Evolutionary conservation across 1,140 invertebrate species (phyloP).

Genomic region (Nasonia longicornis): DNA sequence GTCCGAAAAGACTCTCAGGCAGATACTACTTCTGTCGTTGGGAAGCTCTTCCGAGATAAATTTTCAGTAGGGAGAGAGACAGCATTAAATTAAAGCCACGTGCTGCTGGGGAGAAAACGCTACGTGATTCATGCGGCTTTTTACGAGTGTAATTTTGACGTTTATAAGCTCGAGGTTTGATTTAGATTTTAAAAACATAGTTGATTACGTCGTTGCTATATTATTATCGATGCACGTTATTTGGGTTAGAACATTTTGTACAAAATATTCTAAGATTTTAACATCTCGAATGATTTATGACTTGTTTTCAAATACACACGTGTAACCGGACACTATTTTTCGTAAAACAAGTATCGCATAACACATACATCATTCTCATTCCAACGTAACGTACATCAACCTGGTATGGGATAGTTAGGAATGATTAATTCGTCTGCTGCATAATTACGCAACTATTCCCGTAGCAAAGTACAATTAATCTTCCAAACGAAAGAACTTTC

Average conservation of each 20-base stretch:
- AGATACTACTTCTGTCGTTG: constrained; percentile 19
- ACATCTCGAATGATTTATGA: too few relatives aligned
- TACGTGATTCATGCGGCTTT: neutral
- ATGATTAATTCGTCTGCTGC: too few relatives aligned
- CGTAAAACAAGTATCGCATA: too few relatives aligned
- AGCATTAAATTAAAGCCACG: constrained; percentile 4
- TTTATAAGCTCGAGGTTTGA: neutral
- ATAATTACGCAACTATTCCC: too few relatives aligned
- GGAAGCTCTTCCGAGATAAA: neutral
- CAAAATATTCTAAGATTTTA: too few relatives aligned
- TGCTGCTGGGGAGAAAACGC: neutral
- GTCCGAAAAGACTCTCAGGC: neutral
- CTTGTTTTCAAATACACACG: too few relatives aligned
- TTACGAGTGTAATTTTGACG: neutral
- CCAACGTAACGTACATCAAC: too few relatives aligned
- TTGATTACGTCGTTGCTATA: neutral
- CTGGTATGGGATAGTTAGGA: too few relatives aligned
- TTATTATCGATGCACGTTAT: neutral
- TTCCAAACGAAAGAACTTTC: too few relatives aligned
- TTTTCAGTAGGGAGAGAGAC: neutral
- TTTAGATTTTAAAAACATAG: neutral
- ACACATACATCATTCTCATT: too few relatives aligned
- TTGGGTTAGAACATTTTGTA: neutral
- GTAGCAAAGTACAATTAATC: too few relatives aligned
- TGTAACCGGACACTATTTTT: too few relatives aligned